phyloP scores from a whole-genome alignment of 2,113 vertebrate genomes.

The Tenebrosternarchus preto region DNA sequence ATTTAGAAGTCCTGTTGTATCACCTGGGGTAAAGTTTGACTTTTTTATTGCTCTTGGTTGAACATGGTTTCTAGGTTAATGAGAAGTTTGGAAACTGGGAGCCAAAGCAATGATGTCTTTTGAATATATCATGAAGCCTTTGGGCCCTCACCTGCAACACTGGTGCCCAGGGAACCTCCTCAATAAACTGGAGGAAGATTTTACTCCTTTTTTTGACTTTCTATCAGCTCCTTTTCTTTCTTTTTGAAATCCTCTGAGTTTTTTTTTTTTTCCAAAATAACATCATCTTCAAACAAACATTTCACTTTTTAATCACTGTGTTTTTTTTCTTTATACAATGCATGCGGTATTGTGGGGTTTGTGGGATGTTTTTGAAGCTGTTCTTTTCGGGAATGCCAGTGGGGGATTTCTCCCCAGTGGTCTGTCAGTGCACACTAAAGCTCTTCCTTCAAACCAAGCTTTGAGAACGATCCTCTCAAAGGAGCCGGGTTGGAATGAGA shows the following conservation, averaged over 20 bases:
- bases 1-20: constrained; percentile 14
- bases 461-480: constrained; percentile 70
- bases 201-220: constrained; percentile 61
- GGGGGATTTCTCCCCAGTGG: constrained; percentile 73
- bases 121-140: constrained; percentile 45
- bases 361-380: constrained; percentile 76
- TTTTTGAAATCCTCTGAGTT: constrained; percentile 70
- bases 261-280: constrained; percentile 76
- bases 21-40: constrained; percentile 17
- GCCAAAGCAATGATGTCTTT: constrained; percentile 37
- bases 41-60: constrained; percentile 22
- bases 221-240: constrained; percentile 63
- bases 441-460: constrained; percentile 75
- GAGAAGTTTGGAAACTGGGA: constrained; percentile 41
- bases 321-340: constrained; percentile 71
- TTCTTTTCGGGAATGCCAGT: constrained; percentile 70
- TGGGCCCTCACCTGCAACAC: constrained; percentile 26
- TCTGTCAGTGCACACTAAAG: constrained; percentile 77
- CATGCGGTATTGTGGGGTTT: constrained; percentile 68
- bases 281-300: constrained; percentile 82
- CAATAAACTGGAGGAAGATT: constrained; percentile 71
- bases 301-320: constrained; percentile 79
- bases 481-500: constrained; percentile 72
- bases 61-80: constrained; percentile 47
- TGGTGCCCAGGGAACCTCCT: constrained; percentile 54